Conservation (phyloP, 2,797 vertebrate species). For the Petrocephalus sullivani region DNA sequence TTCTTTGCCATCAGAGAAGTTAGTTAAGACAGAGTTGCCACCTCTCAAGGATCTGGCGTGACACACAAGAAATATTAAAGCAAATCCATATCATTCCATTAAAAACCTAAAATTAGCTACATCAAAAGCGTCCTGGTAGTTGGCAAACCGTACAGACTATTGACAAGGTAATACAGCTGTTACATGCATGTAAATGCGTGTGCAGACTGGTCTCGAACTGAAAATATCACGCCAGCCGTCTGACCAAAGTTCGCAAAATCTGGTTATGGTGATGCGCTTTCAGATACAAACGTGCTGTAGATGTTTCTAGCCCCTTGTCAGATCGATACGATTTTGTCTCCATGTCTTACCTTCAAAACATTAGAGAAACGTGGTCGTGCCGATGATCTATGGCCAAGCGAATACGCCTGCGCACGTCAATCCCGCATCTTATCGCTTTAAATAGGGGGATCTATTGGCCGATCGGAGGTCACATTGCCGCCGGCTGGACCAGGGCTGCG, state of each 20-base stretch:
- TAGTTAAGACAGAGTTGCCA: not conserved
- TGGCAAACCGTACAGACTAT: not conserved
- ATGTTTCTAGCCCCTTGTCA: too few relatives aligned
- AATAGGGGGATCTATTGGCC: slow-evolving; percentile 27
- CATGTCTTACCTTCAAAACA: too few relatives aligned
- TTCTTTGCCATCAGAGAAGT: not conserved
- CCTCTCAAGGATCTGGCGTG: not conserved
- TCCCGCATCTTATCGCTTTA: slow-evolving; percentile 30
- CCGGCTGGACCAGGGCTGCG: not conserved
- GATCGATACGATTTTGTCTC: not conserved
- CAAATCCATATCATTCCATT: not conserved
- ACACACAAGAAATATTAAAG: not conserved
- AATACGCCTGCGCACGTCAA: slow-evolving; percentile 25
- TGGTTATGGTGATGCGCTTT: not conserved
- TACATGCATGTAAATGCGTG: not conserved
- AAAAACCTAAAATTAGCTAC: not conserved
- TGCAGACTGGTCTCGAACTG: not conserved
- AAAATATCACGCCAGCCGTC: not conserved
- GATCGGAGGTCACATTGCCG: not conserved
- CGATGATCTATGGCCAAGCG: slow-evolving; percentile 22
- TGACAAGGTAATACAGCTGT: too few relatives aligned
- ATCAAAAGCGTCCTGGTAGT: not conserved
- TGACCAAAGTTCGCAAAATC: not conserved
- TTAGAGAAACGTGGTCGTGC: slow-evolving; percentile 6
- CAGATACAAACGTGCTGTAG: not conserved